These are phyloP conservation scores for Spheniscus mendiculus DNA, from an alignment of 2,113 vertebrate genomes.

Conservation along the genomic window DNA sequence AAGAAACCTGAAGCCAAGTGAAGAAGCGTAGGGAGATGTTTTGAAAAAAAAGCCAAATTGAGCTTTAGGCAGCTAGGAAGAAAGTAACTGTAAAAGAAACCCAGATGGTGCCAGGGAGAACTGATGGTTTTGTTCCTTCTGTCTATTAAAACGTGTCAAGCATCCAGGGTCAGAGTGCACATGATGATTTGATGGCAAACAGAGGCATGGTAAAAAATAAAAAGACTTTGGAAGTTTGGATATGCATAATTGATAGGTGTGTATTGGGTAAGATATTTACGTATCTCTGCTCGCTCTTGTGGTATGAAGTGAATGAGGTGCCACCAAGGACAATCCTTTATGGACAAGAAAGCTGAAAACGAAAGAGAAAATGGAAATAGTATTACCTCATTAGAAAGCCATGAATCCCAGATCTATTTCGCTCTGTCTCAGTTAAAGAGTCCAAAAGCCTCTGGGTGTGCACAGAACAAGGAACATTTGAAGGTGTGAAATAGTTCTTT, in stretches of 20 bases:
- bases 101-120: slow-evolving; percentile 50
- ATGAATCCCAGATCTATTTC: background rate
- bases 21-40: background rate
- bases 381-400: background rate
- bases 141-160: slow-evolving; percentile 18
- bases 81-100: slow-evolving; percentile 31
- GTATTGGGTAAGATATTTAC: background rate
- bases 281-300: background rate
- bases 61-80: background rate
- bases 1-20: background rate
- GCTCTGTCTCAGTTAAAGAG: background rate
- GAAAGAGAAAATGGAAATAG: background rate
- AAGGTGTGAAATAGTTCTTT: background rate
- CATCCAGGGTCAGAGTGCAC: background rate
- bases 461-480: background rate
- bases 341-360: background rate
- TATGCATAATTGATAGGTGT: background rate
- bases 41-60: background rate
- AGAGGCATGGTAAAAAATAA: background rate
- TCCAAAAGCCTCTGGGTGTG: background rate
- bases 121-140: slow-evolving; percentile 42
- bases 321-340: background rate
- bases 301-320: background rate
- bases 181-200: slow-evolving; percentile 18
- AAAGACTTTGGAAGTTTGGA: background rate